Percentiles rank a stretch among this genome's conserved stretches.
These are phyloP conservation scores for Artibeus jamaicensis DNA, from an alignment of 2,797 vertebrate species.

Conservation along the genomic window DNA sequence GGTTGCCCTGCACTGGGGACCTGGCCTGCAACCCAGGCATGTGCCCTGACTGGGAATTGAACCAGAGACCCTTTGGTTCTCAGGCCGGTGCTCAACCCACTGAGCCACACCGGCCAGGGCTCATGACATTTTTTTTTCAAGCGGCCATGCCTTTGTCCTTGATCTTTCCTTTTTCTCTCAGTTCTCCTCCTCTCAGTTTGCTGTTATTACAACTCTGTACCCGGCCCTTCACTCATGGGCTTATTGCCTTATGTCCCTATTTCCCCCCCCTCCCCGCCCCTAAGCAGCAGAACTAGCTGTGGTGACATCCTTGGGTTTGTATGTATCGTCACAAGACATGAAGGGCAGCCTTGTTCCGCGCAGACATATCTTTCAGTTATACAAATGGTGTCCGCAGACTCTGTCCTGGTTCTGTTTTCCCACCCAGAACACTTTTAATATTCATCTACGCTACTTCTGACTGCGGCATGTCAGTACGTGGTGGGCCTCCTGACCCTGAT, in stretches of 20 bases:
- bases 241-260: not conserved
- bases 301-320: not conserved
- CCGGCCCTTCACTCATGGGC: not conserved
- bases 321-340: fast-evolving
- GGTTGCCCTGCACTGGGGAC: too few relatives aligned
- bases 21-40: too few relatives aligned
- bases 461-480: fast-evolving
- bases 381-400: not conserved
- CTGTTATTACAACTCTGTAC: not conserved
- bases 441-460: not conserved
- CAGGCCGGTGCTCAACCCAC: too few relatives aligned
- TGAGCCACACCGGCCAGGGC: too few relatives aligned
- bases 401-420: not conserved
- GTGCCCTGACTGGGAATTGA: too few relatives aligned
- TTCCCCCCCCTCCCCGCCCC: not conserved
- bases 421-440: not conserved
- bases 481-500: not conserved
- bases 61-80: too few relatives aligned
- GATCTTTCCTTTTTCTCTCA: not conserved
- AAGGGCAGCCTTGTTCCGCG: not conserved
- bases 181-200: not conserved
- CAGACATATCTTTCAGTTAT: not conserved
- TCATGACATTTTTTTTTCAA: not conserved
- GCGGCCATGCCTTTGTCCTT: not conserved
- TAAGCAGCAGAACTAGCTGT: not conserved